A percentile compares a stretch with the other conserved stretches of the same genome.
phyloP scores from a whole-genome alignment of 2,113 vertebrate genomes.

The Eulemur macaco region DNA sequence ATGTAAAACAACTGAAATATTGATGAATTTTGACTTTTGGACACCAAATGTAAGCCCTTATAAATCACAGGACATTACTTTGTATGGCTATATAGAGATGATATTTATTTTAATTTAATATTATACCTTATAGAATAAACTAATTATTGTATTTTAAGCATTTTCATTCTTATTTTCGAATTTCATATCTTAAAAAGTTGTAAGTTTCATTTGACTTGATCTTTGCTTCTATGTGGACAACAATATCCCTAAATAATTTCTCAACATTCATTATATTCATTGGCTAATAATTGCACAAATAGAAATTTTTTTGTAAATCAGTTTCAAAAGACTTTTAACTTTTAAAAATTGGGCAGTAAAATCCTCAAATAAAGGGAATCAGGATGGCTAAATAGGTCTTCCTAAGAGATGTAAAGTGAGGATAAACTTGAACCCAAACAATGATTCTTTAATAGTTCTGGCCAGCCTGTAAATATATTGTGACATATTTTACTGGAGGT shows the following conservation, averaged over 20 bases:
- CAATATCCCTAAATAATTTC: background rate
- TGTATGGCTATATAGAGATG: background rate
- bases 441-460: background rate
- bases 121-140: background rate
- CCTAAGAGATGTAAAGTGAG: background rate
- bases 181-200: background rate
- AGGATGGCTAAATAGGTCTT: background rate
- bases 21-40: conserved; percentile 20
- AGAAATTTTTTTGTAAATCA: background rate
- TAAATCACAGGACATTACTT: background rate
- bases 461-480: background rate
- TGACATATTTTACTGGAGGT: background rate
- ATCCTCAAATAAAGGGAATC: background rate
- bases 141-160: background rate
- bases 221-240: background rate
- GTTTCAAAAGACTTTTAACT: background rate
- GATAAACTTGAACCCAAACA: background rate
- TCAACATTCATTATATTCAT: background rate
- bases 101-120: background rate
- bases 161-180: background rate
- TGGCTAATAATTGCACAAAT: background rate
- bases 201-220: background rate
- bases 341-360: background rate
- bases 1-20: background rate
- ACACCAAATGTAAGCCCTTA: background rate